phyloP scores from a whole-genome alignment of 2,888 invertebrate genomes.

The Spisula subtruncata region DNA sequence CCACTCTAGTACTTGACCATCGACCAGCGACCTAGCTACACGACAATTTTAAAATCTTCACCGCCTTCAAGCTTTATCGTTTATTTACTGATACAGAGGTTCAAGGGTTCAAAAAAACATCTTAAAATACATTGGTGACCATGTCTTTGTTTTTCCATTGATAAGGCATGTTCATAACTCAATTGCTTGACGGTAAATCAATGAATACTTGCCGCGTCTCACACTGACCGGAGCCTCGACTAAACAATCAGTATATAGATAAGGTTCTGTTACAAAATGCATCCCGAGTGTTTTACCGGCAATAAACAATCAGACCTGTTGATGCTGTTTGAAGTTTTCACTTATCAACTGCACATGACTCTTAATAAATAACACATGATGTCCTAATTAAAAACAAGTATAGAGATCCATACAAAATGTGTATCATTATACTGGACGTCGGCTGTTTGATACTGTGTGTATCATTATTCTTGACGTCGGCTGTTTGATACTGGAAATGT shows the following conservation, averaged over 20 bases:
- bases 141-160: constrained; percentile 62
- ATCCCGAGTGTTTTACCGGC: neutral
- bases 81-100: constrained; percentile 37
- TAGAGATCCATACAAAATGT: too few relatives aligned
- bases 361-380: neutral
- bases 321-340: neutral
- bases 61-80: constrained; percentile 34
- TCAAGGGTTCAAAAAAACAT: constrained; percentile 59
- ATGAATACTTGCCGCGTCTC: constrained; percentile 32
- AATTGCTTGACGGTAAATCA: constrained; percentile 53
- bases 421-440: too few relatives aligned
- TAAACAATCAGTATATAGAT: constrained; percentile 28
- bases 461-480: too few relatives aligned
- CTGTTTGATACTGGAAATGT: too few relatives aligned
- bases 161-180: constrained; percentile 59
- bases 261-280: constrained; percentile 16
- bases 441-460: too few relatives aligned
- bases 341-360: neutral
- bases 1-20: neutral
- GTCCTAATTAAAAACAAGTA: neutral
- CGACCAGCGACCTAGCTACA: neutral
- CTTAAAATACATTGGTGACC: constrained; percentile 56
- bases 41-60: neutral
- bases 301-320: neutral
- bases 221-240: constrained; percentile 25